Evolutionary conservation across 2,888 invertebrate genomes (phyloP).

Genomic region (Lasioglossum figueresi): DNA sequence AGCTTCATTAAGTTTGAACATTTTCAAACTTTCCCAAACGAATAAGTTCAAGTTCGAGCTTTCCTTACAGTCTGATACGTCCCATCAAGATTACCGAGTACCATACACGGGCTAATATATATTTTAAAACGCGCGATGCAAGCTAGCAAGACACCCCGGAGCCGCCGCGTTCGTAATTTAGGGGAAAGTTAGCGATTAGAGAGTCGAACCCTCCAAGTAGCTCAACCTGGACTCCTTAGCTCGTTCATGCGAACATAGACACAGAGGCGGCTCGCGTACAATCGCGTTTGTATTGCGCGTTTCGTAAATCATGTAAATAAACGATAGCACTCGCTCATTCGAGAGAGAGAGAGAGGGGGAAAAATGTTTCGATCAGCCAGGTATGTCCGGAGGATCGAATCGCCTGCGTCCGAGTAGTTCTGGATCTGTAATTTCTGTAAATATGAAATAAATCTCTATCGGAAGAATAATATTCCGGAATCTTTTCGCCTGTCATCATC

Average conservation of each 20-base stretch:
- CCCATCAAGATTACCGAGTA: not conserved
- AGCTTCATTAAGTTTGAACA: not conserved
- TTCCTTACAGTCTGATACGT: not conserved
- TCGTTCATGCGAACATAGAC: not conserved
- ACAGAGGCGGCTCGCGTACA: not conserved
- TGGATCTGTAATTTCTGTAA: slow-evolving; percentile 72
- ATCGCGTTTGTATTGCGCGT: slow-evolving; percentile 16
- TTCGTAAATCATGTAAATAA: slow-evolving; percentile 39
- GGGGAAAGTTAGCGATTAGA: slow-evolving; percentile 6
- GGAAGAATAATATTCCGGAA: slow-evolving; percentile 14
- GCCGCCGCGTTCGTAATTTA: not conserved
- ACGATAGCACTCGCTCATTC: not conserved
- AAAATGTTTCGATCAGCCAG: too few relatives aligned
- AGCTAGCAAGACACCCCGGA: not conserved
- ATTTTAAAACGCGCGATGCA: slow-evolving; percentile 26
- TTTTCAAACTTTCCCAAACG: not conserved
- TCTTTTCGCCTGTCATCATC: slow-evolving; percentile 9
- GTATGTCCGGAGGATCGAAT: slow-evolving; percentile 15
- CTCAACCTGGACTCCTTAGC: not conserved
- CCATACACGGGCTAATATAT: not conserved
- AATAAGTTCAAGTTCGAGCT: not conserved
- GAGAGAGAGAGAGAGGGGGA: too few relatives aligned
- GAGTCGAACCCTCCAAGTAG: not conserved
- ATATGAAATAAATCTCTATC: slow-evolving; percentile 70
- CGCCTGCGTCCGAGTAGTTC: slow-evolving; percentile 49